Conservation (phyloP, 2,888 invertebrate genomes). For the Rhingia campestris region DNA sequence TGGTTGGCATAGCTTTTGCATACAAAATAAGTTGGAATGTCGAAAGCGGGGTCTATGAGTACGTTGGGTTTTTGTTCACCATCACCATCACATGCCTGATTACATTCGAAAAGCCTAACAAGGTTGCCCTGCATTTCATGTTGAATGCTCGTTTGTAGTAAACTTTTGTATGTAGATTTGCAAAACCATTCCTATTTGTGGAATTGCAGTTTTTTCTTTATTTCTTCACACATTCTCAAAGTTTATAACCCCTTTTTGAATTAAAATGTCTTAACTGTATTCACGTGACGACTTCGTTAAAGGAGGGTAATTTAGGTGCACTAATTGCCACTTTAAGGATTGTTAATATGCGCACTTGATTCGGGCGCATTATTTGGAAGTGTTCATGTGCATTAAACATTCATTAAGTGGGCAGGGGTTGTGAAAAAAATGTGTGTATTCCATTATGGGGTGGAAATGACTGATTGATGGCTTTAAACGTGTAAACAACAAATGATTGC, state of each 20-base stretch:
- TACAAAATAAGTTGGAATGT: slow-evolving; percentile 55
- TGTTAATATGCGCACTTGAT: too few relatives aligned
- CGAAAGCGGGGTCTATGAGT: slow-evolving; percentile 20
- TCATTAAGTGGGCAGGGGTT: slow-evolving; percentile 7
- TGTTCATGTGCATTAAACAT: slow-evolving; percentile 16
- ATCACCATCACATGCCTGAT: slow-evolving; percentile 49
- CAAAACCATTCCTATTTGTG: too few relatives aligned
- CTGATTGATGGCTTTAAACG: too few relatives aligned
- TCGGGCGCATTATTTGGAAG: neutral
- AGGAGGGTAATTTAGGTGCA: neutral
- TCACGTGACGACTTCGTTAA: too few relatives aligned
- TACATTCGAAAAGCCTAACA: slow-evolving; percentile 37
- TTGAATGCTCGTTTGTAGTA: slow-evolving; percentile 19
- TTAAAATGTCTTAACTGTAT: slow-evolving; percentile 33
- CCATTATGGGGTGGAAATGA: too few relatives aligned
- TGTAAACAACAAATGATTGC: too few relatives aligned
- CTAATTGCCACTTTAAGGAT: slow-evolving; percentile 11
- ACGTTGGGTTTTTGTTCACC: neutral
- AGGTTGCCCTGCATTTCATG: slow-evolving; percentile 7
- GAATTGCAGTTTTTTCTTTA: neutral
- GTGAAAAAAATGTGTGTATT: neutral
- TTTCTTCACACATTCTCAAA: slow-evolving; percentile 6
- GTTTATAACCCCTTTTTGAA: slow-evolving; percentile 3
- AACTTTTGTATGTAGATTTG: too few relatives aligned
- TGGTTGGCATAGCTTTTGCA: slow-evolving; percentile 46